A percentile compares a stretch with the other conserved stretches of the same genome.
phyloP scores from a whole-genome alignment of 2,888 invertebrate species.

The Drosophila multiciliata region DNA sequence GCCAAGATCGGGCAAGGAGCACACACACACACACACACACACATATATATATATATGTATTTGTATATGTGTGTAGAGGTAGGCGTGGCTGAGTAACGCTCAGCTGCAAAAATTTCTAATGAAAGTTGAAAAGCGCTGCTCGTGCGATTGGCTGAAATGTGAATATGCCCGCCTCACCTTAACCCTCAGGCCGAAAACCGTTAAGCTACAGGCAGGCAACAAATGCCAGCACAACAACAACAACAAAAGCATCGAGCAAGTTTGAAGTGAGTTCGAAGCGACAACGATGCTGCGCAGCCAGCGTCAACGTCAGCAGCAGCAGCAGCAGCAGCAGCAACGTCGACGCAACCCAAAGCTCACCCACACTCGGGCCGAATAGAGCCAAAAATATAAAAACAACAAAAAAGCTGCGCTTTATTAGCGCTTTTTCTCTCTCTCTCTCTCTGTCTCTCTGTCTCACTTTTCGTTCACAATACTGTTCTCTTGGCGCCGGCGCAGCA shows the following conservation, averaged over 20 bases:
- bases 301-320: conserved; percentile 7
- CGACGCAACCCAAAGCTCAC: conserved; percentile 27
- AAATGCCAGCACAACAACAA: conserved; percentile 3
- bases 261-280: conserved; percentile 59
- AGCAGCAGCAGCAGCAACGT: not conserved
- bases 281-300: conserved; percentile 53
- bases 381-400: conserved; percentile 26
- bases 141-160: conserved; percentile 61
- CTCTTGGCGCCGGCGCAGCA: conserved; percentile 14
- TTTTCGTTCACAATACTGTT: conserved; percentile 4
- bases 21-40: conserved; percentile 5
- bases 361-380: conserved; percentile 29
- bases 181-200: conserved; percentile 7
- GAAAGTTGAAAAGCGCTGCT: conserved; percentile 73
- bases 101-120: conserved; percentile 65
- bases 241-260: conserved; percentile 51
- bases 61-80: not conserved
- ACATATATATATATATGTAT: not conserved
- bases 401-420: conserved; percentile 16
- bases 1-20: conserved; percentile 38
- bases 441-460: conserved; percentile 5
- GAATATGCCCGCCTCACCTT: conserved; percentile 12
- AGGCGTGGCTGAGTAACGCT: conserved; percentile 55
- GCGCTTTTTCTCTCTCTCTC: conserved; percentile 21
- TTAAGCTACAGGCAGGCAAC: conserved; percentile 12